Evolutionary conservation across 2,888 invertebrate species (phyloP).

Genomic region (Serripes groenlandicus): DNA sequence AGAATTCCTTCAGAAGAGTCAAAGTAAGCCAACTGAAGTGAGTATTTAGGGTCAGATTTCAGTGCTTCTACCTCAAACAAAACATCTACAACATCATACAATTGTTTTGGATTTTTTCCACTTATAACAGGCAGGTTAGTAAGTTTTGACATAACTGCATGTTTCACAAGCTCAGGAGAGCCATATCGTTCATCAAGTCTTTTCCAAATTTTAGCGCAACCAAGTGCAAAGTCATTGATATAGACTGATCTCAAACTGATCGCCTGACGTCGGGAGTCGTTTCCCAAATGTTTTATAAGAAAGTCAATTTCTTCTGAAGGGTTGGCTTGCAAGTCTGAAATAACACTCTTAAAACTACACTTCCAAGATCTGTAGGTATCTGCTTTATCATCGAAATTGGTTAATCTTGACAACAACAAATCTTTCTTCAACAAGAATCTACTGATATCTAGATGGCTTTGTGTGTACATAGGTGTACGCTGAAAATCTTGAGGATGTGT

Average conservation of each 20-base stretch:
- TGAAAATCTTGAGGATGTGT: not conserved
- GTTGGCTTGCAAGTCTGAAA: conserved; percentile 14
- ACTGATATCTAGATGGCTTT: not conserved
- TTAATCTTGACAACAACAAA: conserved; percentile 36
- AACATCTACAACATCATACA: conserved; percentile 22
- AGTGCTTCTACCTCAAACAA: conserved; percentile 23
- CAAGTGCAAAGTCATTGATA: conserved; percentile 18
- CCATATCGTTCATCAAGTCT: conserved; percentile 54
- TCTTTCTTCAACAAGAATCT: conserved; percentile 34
- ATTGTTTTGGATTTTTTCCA: not conserved
- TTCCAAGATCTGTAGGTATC: conserved; percentile 39
- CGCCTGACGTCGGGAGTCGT: conserved; percentile 43
- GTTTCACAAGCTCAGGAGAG: conserved; percentile 42
- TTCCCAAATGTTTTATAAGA: conserved; percentile 41
- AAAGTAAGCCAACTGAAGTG: conserved; percentile 24
- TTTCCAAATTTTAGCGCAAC: conserved; percentile 35
- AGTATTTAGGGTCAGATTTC: conserved; percentile 21
- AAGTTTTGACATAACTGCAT: conserved; percentile 13
- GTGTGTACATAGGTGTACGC: not conserved
- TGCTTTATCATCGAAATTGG: conserved; percentile 31
- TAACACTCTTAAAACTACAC: conserved; percentile 29
- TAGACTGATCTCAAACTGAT: conserved; percentile 36
- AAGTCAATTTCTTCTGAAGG: conserved; percentile 34
- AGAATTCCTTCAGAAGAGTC: conserved; percentile 31
- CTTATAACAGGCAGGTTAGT: conserved; percentile 6